Conservation (phyloP, 2,113 vertebrate genomes). For the Epinephelus moara region DNA sequence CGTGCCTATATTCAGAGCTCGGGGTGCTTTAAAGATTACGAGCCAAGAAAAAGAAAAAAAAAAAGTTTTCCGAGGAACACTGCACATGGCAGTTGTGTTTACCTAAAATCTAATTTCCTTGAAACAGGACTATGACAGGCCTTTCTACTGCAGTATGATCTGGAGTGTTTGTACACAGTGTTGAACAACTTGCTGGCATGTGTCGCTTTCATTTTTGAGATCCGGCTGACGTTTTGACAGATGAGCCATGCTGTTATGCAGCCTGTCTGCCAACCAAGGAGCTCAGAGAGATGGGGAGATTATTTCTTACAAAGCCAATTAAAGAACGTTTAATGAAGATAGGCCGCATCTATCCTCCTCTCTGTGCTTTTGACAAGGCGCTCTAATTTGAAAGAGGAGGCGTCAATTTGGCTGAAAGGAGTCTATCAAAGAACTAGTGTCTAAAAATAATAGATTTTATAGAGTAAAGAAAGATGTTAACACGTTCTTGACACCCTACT, state of each 20-base stretch:
- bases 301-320: conserved; percentile 80
- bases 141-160: conserved; percentile 70
- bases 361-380: conserved; percentile 63
- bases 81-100: conserved; percentile 75
- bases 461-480: conserved; percentile 26
- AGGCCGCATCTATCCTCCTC: conserved; percentile 56
- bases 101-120: conserved; percentile 72
- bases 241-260: conserved; percentile 54
- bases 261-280: conserved; percentile 64
- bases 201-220: conserved; percentile 74
- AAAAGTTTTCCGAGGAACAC: conserved; percentile 44
- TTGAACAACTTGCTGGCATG: conserved; percentile 72
- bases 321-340: conserved; percentile 79
- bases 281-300: conserved; percentile 72
- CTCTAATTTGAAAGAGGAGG: conserved; percentile 56
- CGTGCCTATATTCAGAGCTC: conserved; percentile 54
- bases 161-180: conserved; percentile 77
- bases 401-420: conserved; percentile 56
- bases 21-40: conserved; percentile 63
- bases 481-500: conserved; percentile 11
- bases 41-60: conserved; percentile 32
- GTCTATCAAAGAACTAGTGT: conserved; percentile 33
- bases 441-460: conserved; percentile 48
- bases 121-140: conserved; percentile 67
- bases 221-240: conserved; percentile 81